Conservation (phyloP, 2,888 invertebrate genomes). For the Chromoteleia sp. region DNA sequence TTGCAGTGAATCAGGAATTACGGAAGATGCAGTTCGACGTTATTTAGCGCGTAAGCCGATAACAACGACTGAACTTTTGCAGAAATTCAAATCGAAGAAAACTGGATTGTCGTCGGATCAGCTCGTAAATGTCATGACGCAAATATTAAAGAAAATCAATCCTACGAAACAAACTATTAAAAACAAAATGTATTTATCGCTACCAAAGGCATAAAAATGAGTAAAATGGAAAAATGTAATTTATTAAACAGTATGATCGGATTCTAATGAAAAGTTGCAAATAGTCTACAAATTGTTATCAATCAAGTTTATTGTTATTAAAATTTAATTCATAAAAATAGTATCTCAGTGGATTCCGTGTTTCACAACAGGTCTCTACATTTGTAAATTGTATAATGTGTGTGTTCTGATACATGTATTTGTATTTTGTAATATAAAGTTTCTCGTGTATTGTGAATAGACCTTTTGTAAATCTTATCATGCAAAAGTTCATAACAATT, state of each 20-base stretch:
- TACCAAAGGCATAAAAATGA: slow-evolving; percentile 87
- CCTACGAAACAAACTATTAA: slow-evolving; percentile 96
- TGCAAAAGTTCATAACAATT: slow-evolving; percentile 53
- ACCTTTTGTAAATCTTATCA: slow-evolving; percentile 44
- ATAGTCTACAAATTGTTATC: no score
- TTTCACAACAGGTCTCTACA: not conserved
- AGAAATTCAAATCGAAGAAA: slow-evolving; percentile 97
- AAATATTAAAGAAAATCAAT: slow-evolving; percentile 97
- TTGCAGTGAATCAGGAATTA: slow-evolving; percentile 93
- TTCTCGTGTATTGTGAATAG: slow-evolving; percentile 43
- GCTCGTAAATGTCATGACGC: slow-evolving; percentile 96
- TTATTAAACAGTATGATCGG: no score
- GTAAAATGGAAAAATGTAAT: not conserved
- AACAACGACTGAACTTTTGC: slow-evolving; percentile 97
- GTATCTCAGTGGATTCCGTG: not conserved
- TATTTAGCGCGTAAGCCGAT: slow-evolving; percentile 98
- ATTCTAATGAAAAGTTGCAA: no score
- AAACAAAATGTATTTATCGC: slow-evolving; percentile 97
- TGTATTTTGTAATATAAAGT: slow-evolving; percentile 28
- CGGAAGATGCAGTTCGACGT: slow-evolving; percentile 96
- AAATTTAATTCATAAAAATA: not conserved
- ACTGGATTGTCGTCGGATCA: slow-evolving; percentile 96
- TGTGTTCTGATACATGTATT: slow-evolving; percentile 1
- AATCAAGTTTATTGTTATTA: no score
- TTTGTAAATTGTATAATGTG: slow-evolving; percentile 10